phyloP scores from a whole-genome alignment of 2,113 vertebrate genomes.

The Phalacrocorax aristotelis region DNA sequence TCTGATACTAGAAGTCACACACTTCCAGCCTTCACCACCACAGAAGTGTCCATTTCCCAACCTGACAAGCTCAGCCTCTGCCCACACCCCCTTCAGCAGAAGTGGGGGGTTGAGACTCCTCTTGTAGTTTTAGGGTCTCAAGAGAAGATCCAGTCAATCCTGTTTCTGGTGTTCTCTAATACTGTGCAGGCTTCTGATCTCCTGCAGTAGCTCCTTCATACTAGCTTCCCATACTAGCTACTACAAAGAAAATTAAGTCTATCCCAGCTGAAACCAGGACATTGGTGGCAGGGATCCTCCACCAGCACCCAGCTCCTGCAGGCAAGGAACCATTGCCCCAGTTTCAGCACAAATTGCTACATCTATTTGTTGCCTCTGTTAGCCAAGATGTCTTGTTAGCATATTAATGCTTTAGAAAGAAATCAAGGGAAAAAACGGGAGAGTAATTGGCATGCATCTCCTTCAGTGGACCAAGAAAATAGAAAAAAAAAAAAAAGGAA shows the following conservation, averaged over 20 bases:
- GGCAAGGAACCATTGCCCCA: neutral
- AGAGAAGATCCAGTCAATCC: neutral
- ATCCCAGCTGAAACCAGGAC: too few relatives aligned
- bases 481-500: neutral
- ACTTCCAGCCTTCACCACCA: neutral
- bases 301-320: neutral
- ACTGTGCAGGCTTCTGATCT: neutral
- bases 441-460: neutral
- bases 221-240: too few relatives aligned
- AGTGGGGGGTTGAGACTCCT: neutral
- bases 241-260: too few relatives aligned
- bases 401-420: neutral
- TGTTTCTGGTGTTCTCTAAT: neutral
- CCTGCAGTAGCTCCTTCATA: neutral
- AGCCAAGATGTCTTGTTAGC: neutral
- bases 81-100: neutral
- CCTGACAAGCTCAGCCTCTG: neutral
- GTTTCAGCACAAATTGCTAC: neutral
- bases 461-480: neutral
- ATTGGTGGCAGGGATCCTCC: neutral
- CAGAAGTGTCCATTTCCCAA: neutral
- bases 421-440: neutral
- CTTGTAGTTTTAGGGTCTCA: neutral
- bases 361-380: neutral
- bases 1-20: neutral